These are phyloP conservation scores for Mirza zaza DNA, from an alignment of 2,113 vertebrate species.

Conservation along the genomic window DNA sequence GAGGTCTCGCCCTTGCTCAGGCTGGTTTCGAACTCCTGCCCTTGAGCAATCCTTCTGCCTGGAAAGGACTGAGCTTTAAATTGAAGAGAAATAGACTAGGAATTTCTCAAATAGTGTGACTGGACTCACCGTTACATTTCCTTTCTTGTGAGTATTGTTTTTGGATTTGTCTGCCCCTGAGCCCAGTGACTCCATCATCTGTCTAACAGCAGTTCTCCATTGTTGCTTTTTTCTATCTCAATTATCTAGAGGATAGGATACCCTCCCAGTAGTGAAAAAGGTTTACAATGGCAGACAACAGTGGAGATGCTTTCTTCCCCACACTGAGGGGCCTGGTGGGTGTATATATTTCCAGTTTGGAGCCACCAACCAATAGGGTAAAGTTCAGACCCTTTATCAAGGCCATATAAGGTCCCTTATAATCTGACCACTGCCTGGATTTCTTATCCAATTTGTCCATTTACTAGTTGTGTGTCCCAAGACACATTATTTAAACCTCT, in stretches of 20 bases:
- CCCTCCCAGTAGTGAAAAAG: not conserved
- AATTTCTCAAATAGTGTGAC: not conserved
- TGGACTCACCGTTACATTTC: not conserved
- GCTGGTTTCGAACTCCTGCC: no score
- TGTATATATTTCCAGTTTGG: not conserved
- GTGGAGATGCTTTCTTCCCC: not conserved
- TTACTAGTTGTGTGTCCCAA: slow-evolving; percentile 19
- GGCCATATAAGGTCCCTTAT: not conserved
- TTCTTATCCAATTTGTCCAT: slow-evolving; percentile 16
- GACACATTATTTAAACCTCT: not conserved
- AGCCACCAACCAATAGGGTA: not conserved
- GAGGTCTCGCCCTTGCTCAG: no score
- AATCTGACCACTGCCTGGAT: not conserved
- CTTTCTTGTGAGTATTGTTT: not conserved
- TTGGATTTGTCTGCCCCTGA: not conserved
- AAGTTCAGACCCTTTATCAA: not conserved
- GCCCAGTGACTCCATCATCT: not conserved
- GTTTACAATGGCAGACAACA: not conserved
- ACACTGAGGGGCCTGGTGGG: not conserved
- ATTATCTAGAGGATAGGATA: not conserved
- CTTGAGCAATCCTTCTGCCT: no score
- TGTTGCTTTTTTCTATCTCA: not conserved
- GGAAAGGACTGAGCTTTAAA: fast-evolving
- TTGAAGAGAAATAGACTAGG: not conserved
- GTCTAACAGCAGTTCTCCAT: not conserved